A percentile compares a stretch with the other conserved stretches of the same genome.
These are phyloP conservation scores for Diplazon laetatorius DNA, from an alignment of 2,888 invertebrate genomes.

Conservation along the genomic window DNA sequence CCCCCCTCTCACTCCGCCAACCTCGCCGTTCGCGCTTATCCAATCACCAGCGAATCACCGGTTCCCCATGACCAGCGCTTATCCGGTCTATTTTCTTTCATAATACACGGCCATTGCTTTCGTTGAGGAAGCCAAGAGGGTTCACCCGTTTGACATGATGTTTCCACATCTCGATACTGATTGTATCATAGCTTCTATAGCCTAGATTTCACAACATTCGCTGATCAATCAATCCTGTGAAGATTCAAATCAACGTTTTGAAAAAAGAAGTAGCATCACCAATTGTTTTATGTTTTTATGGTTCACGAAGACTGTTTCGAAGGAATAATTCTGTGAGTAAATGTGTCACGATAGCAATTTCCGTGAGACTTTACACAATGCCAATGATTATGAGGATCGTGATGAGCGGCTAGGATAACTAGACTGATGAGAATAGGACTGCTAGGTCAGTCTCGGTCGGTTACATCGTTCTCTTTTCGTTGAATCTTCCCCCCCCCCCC, in stretches of 20 bases:
- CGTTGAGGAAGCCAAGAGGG: slow-evolving; percentile 10
- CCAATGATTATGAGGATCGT: background rate
- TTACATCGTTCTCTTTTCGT: slow-evolving; percentile 15
- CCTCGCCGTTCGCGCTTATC: slow-evolving; percentile 31
- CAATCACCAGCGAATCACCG: slow-evolving; percentile 51
- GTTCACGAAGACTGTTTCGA: background rate
- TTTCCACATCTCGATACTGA: background rate
- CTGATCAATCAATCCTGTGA: background rate
- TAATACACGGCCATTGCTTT: slow-evolving; percentile 28
- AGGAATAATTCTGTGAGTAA: too few relatives aligned
- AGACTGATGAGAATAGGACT: background rate
- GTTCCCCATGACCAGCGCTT: background rate
- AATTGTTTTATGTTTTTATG: too few relatives aligned
- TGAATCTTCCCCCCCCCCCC: too few relatives aligned
- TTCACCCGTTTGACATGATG: slow-evolving; percentile 35
- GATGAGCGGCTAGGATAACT: background rate
- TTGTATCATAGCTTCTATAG: background rate
- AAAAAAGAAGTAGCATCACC: too few relatives aligned
- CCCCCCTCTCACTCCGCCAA: background rate
- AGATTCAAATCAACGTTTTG: too few relatives aligned
- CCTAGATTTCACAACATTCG: background rate
- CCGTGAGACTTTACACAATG: background rate
- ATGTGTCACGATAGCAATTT: too few relatives aligned
- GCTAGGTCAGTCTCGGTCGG: slow-evolving; percentile 22
- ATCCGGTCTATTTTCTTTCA: slow-evolving; percentile 15